These are phyloP conservation scores for Erpornis zantholeuca DNA, from an alignment of 2,113 vertebrate species.

Conservation along the genomic window DNA sequence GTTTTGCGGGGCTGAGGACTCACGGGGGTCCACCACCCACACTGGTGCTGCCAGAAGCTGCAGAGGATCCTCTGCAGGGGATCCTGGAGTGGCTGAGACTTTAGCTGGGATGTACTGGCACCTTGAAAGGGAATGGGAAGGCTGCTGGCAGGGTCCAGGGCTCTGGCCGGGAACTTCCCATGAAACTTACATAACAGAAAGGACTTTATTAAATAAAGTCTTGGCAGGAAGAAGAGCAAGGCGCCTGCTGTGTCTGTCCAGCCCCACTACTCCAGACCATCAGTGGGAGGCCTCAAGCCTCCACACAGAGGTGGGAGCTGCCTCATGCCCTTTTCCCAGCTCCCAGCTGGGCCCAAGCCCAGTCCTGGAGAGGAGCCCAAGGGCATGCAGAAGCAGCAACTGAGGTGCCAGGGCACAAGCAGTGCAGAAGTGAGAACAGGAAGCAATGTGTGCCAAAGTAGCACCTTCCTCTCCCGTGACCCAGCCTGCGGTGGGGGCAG, in stretches of 20 bases:
- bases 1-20: fast-evolving
- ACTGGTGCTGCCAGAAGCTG: background rate
- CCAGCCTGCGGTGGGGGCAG: background rate
- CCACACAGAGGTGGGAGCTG: background rate
- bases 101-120: background rate
- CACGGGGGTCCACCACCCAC: background rate
- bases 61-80: fast-evolving
- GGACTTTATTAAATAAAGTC: slow-evolving; percentile 41
- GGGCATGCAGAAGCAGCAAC: background rate
- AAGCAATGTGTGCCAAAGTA: background rate
- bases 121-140: background rate
- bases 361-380: background rate
- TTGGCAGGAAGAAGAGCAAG: background rate
- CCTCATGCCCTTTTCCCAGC: fast-evolving
- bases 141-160: background rate
- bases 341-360: background rate
- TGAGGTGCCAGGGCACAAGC: background rate
- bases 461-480: background rate
- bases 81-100: background rate
- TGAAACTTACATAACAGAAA: background rate
- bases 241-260: background rate
- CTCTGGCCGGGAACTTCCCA: background rate
- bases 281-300: background rate
- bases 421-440: slow-evolving; percentile 16
- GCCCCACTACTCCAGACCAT: background rate